Evolutionary conservation across 2,113 vertebrate genomes (phyloP).

Genomic region (Ifrita kowaldi): DNA sequence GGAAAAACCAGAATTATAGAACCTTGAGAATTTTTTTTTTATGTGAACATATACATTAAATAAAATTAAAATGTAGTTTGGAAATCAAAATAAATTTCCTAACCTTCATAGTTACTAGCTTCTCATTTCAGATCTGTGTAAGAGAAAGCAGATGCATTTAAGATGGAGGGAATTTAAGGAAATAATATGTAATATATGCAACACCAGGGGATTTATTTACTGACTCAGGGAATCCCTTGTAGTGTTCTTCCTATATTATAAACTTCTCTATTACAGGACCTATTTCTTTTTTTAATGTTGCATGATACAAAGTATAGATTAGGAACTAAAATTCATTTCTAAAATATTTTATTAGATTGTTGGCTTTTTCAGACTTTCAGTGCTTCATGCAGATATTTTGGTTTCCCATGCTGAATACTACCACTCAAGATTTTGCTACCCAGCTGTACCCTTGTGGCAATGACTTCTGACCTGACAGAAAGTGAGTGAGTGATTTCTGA

Average conservation of each 20-base stretch:
- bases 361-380: neutral
- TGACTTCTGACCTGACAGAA: neutral
- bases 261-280: neutral
- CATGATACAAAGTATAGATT: neutral
- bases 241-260: rapidly evolving
- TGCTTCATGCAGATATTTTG: neutral
- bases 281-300: neutral
- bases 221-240: neutral
- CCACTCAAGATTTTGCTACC: neutral
- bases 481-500: neutral
- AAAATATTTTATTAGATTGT: neutral
- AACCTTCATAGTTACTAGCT: neutral
- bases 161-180: neutral
- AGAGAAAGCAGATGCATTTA: neutral
- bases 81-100: neutral
- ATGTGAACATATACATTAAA: neutral
- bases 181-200: neutral
- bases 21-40: neutral
- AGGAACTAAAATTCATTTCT: neutral
- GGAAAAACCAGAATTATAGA: neutral
- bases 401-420: neutral
- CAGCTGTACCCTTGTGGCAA: neutral
- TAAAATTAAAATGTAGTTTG: neutral
- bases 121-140: neutral
- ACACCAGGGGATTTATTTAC: neutral